Percentiles rank a stretch among this genome's conserved stretches.
Evolutionary conservation across 2,113 vertebrate species (phyloP).

Genomic region (Paracanthobrama guichenoti): DNA sequence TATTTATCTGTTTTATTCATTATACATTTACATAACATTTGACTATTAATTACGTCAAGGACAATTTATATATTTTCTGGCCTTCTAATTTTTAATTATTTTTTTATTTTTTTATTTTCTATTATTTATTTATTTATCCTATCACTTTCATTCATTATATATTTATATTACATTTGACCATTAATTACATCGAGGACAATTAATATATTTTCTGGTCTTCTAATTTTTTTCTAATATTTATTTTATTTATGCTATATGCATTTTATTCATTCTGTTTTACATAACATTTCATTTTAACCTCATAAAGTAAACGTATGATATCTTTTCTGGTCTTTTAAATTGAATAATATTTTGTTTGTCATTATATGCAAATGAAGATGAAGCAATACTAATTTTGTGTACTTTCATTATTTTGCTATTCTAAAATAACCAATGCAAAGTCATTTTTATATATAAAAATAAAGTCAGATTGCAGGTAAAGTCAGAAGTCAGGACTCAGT

Average conservation of each 20-base stretch:
- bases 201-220: background rate
- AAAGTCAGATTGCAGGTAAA: background rate
- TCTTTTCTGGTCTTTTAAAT: background rate
- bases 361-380: background rate
- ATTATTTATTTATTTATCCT: background rate
- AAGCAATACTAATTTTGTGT: background rate
- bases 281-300: background rate
- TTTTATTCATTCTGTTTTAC: background rate
- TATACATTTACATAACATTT: background rate
- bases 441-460: background rate
- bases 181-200: background rate
- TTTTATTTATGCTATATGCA: background rate
- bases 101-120: too few relatives aligned
- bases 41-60: background rate
- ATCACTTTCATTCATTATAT: background rate
- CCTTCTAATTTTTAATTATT: background rate
- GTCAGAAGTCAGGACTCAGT: background rate
- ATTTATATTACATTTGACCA: background rate
- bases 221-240: background rate
- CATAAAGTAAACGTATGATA: background rate
- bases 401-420: background rate
- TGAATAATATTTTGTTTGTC: background rate
- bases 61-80: background rate
- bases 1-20: background rate
- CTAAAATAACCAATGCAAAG: background rate